phyloP scores from a whole-genome alignment of 2,113 vertebrate genomes.

The Phoxinus phoxinus region DNA sequence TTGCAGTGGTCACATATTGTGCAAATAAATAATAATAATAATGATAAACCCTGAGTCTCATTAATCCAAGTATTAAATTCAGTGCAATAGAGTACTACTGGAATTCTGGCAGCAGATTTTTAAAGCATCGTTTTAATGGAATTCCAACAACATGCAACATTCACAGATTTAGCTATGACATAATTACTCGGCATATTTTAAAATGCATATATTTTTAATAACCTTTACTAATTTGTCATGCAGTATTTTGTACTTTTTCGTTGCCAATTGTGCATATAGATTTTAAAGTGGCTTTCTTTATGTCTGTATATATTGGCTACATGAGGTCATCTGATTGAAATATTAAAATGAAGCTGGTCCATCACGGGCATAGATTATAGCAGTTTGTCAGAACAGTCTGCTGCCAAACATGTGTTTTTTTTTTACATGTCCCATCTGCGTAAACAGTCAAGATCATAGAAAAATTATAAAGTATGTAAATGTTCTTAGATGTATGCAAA shows the following conservation, averaged over 20 bases:
- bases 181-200: not conserved
- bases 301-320: not conserved
- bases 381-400: not conserved
- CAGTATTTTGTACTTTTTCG: not conserved
- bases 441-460: not conserved
- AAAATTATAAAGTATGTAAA: not conserved
- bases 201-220: not conserved
- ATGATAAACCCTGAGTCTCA: conserved; percentile 11
- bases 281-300: not conserved
- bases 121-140: not conserved
- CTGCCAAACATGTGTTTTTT: not conserved
- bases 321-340: not conserved
- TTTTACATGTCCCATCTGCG: not conserved
- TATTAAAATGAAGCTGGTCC: not conserved
- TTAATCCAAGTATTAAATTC: conserved; percentile 9
- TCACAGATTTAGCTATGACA: not conserved
- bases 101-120: not conserved
- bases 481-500: not conserved
- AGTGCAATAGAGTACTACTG: not conserved
- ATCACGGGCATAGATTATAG: not conserved
- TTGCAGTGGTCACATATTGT: conserved; percentile 3
- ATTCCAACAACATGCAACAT: conserved; percentile 9
- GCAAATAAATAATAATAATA: not conserved
- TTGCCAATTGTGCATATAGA: not conserved
- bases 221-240: not conserved